Conservation (phyloP, 2,888 invertebrate genomes). For the Cosmopolites sordidus region DNA sequence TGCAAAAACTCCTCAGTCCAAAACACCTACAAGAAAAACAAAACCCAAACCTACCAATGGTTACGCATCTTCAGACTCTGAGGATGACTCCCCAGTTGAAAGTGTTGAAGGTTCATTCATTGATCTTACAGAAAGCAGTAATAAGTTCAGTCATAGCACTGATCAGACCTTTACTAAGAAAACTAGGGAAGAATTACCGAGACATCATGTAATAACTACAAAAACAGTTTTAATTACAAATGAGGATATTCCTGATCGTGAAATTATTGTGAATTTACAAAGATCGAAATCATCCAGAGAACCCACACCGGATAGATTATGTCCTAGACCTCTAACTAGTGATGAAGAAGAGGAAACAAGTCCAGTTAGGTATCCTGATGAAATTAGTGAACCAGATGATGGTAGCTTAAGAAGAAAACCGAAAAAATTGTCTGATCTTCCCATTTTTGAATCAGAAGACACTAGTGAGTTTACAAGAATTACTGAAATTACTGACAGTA, state of each 20-base stretch:
- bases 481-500: constrained; percentile 36
- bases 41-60: constrained; percentile 28
- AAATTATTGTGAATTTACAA: constrained; percentile 64
- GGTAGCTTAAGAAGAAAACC: constrained; percentile 47
- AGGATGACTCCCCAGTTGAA: constrained; percentile 37
- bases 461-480: constrained; percentile 52
- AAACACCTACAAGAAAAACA: constrained; percentile 20
- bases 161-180: constrained; percentile 53
- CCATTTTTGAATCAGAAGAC: constrained; percentile 58
- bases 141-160: constrained; percentile 50
- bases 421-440: constrained; percentile 49
- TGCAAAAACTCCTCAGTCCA: constrained; percentile 17
- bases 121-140: constrained; percentile 29
- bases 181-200: constrained; percentile 43
- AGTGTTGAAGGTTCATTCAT: constrained; percentile 31
- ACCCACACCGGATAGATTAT: constrained; percentile 68
- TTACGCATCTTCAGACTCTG: constrained; percentile 34
- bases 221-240: constrained; percentile 52
- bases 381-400: constrained; percentile 72
- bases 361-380: constrained; percentile 68
- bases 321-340: constrained; percentile 61
- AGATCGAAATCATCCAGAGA: constrained; percentile 72
- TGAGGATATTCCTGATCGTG: constrained; percentile 49
- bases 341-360: constrained; percentile 52
- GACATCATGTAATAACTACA: constrained; percentile 49